phyloP scores from a whole-genome alignment of 2,113 vertebrate genomes.

The Leptosomus discolor region DNA sequence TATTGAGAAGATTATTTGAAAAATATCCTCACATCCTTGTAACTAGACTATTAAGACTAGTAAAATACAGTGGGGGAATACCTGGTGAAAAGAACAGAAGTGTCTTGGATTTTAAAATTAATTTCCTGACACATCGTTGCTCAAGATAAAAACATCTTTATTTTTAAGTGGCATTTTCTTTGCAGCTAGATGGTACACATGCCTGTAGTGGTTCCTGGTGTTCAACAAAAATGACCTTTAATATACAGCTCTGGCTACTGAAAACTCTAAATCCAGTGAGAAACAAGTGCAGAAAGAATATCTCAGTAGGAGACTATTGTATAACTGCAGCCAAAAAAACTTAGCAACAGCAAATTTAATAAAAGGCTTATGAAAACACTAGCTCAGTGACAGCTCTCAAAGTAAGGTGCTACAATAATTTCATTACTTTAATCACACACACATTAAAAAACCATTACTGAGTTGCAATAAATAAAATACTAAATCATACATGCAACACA shows the following conservation, averaged over 20 bases:
- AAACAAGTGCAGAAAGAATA: not conserved
- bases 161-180: slow-evolving; percentile 35
- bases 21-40: not conserved
- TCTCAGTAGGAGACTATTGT: not conserved
- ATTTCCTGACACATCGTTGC: not conserved
- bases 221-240: slow-evolving; percentile 54
- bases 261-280: not conserved
- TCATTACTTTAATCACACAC: not conserved
- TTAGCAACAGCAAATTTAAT: not conserved
- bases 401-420: slow-evolving; percentile 17
- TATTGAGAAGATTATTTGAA: not conserved
- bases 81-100: not conserved
- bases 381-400: not conserved
- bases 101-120: not conserved
- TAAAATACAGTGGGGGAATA: not conserved
- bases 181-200: not conserved
- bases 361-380: not conserved
- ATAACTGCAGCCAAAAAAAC: not conserved
- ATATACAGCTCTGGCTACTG: not conserved
- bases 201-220: not conserved
- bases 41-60: not conserved
- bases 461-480: slow-evolving; percentile 21
- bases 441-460: slow-evolving; percentile 6
- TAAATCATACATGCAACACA: not conserved
- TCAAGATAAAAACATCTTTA: not conserved